These are phyloP conservation scores for Drosophila triauraria DNA, from an alignment of 1,140 invertebrate species.

Conservation along the genomic window DNA sequence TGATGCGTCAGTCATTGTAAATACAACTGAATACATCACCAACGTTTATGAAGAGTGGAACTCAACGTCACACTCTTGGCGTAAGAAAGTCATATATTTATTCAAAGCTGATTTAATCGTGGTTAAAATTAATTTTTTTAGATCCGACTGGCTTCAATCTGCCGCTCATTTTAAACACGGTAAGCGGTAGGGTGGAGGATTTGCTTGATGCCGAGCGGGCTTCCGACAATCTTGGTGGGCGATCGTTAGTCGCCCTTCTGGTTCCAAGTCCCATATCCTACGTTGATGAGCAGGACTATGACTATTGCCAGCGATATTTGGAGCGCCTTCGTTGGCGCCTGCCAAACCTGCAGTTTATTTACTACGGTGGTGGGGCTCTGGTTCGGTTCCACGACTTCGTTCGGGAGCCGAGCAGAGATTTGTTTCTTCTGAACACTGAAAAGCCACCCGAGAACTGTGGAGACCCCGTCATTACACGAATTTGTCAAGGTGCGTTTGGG, in stretches of 20 bases:
- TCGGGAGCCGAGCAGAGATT: conserved; percentile 79
- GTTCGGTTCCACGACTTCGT: conserved; percentile 86
- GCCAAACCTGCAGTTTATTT: conserved; percentile 86
- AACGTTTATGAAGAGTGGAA: conserved; percentile 87
- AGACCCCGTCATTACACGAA: conserved; percentile 63
- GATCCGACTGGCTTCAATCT: conserved; percentile 86
- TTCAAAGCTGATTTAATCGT: neutral
- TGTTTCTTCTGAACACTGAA: conserved; percentile 68
- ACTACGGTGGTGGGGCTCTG: conserved; percentile 85
- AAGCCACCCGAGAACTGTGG: conserved; percentile 50
- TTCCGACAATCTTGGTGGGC: conserved; percentile 84
- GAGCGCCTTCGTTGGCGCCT: conserved; percentile 85
- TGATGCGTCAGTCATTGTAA: conserved; percentile 87
- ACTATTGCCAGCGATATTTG: conserved; percentile 85
- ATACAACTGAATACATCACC: conserved; percentile 86
- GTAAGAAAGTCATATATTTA: conserved; percentile 81
- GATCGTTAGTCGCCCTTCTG: conserved; percentile 86
- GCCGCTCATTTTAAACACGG: conserved; percentile 81
- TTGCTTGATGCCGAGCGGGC: conserved; percentile 85
- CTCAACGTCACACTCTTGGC: conserved; percentile 85
- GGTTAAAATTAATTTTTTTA: neutral
- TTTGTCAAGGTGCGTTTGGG: conserved; percentile 69
- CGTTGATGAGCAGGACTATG: conserved; percentile 84
- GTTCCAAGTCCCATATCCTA: conserved; percentile 85
- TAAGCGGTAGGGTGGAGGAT: conserved; percentile 76